Evolutionary conservation across 2,113 vertebrate species (phyloP).

Genomic region (Myotis davidii): DNA sequence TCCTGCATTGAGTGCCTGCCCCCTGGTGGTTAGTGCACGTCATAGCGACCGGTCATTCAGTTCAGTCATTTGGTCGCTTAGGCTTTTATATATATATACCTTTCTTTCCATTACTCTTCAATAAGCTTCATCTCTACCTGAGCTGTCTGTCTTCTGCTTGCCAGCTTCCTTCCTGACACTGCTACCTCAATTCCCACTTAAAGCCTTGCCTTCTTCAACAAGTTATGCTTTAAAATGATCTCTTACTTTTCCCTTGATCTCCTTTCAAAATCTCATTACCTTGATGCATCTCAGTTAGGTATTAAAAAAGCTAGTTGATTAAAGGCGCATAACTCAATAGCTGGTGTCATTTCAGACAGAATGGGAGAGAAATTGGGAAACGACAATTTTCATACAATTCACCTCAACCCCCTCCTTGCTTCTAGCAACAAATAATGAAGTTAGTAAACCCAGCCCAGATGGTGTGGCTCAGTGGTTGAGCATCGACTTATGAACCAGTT

Average conservation of each 20-base stretch:
- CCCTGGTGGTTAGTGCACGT: too few species aligned
- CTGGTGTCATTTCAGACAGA: constrained; percentile 27
- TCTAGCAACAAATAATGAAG: constrained; percentile 4
- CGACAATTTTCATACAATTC: constrained; percentile 1
- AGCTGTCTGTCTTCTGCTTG: not conserved
- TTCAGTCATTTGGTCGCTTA: too few species aligned
- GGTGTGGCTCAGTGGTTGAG: too few species aligned
- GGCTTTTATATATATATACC: too few species aligned
- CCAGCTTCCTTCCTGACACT: not conserved
- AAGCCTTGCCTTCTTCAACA: constrained; percentile 34
- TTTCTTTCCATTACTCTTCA: not conserved
- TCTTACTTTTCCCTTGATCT: not conserved
- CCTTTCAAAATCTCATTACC: constrained; percentile 41
- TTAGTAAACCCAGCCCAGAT: not conserved
- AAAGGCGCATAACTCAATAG: not conserved
- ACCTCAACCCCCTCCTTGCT: not conserved
- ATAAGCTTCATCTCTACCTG: not conserved
- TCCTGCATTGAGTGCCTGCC: too few species aligned
- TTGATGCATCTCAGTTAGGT: not conserved
- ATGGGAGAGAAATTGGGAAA: not conserved
- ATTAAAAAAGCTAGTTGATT: constrained; percentile 4
- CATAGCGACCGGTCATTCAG: too few species aligned
- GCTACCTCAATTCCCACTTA: constrained; percentile 6
- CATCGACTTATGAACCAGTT: too few species aligned
- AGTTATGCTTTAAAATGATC: not conserved